phyloP scores from a whole-genome alignment of 64 coral and sea anemone genomes.

The Astreopora myriophthalma region DNA sequence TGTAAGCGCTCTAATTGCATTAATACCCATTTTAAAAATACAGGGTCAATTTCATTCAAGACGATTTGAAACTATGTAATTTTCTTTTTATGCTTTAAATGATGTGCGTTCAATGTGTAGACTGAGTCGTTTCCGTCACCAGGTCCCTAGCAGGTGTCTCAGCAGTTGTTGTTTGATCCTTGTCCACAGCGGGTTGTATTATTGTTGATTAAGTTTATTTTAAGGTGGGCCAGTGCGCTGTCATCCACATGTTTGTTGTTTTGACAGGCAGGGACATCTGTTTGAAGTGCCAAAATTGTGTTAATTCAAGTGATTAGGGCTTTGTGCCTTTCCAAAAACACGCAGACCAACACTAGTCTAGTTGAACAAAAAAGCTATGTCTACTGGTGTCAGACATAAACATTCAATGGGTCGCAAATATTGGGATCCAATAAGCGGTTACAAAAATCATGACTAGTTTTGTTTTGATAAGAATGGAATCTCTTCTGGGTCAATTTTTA shows the following conservation, averaged over 20 bases:
- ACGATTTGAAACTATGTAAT: background rate
- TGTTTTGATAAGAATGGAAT: too few species aligned
- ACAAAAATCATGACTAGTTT: too few species aligned
- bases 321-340: background rate
- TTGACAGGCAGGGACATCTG: conserved; percentile 4
- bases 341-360: background rate
- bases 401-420: too few species aligned
- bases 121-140: background rate
- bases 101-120: background rate
- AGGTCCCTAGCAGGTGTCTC: background rate
- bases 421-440: too few species aligned
- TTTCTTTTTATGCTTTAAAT: background rate
- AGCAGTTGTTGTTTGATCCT: background rate
- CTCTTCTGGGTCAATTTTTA: too few species aligned
- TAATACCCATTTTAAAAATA: too few species aligned
- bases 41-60: too few species aligned
- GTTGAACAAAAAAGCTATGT: too few species aligned
- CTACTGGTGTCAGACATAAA: too few species aligned
- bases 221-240: background rate
- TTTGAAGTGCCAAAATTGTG: background rate
- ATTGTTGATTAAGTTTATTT: too few species aligned
- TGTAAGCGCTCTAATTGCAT: too few species aligned
- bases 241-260: background rate
- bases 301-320: background rate
- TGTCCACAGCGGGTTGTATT: too few species aligned